Percentiles rank a stretch among this genome's conserved stretches.
Conservation (phyloP, 2,797 vertebrate genomes). For the Galago senegalensis region DNA sequence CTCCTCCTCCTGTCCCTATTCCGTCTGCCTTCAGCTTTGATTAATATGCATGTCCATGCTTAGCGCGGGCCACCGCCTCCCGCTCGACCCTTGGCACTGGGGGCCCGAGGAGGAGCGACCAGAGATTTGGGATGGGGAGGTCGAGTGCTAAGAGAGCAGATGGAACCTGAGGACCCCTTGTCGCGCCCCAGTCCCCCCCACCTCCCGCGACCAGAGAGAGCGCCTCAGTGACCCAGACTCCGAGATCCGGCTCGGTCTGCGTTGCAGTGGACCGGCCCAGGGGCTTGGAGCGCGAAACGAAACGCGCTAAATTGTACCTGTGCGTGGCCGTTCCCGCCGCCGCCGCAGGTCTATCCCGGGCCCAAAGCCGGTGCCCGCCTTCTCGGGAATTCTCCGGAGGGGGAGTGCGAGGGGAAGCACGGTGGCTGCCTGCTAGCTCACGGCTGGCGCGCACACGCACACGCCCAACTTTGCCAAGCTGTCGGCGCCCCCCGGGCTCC, state of each 20-base stretch:
- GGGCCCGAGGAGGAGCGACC: neutral
- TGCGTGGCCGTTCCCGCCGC: constrained; percentile 84
- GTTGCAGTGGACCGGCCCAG: constrained; percentile 22
- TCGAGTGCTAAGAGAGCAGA: neutral
- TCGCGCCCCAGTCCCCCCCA: constrained; percentile 18
- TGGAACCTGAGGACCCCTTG: neutral
- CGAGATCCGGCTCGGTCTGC: constrained; percentile 34
- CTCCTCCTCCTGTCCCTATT: neutral
- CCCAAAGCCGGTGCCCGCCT: constrained; percentile 79
- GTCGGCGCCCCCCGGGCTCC: constrained; percentile 73
- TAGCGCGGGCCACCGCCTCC: constrained; percentile 66
- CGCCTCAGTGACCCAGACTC: constrained; percentile 45
- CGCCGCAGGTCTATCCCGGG: constrained; percentile 82
- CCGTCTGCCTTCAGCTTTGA: constrained; percentile 59
- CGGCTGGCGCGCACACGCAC: constrained; percentile 66
- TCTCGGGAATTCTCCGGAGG: constrained; percentile 83
- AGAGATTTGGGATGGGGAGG: neutral
- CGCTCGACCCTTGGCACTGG: constrained; percentile 39
- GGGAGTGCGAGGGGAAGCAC: constrained; percentile 77
- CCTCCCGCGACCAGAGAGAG: neutral
- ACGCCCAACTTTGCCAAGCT: constrained; percentile 83
- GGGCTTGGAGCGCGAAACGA: constrained; percentile 82
- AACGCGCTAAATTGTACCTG: constrained; percentile 89
- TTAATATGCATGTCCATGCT: constrained; percentile 77
- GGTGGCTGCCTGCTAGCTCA: constrained; percentile 67